Percentiles rank a stretch among this genome's conserved stretches.
phyloP scores from a whole-genome alignment of 1,140 invertebrate genomes.

The Anastatus disparis region DNA sequence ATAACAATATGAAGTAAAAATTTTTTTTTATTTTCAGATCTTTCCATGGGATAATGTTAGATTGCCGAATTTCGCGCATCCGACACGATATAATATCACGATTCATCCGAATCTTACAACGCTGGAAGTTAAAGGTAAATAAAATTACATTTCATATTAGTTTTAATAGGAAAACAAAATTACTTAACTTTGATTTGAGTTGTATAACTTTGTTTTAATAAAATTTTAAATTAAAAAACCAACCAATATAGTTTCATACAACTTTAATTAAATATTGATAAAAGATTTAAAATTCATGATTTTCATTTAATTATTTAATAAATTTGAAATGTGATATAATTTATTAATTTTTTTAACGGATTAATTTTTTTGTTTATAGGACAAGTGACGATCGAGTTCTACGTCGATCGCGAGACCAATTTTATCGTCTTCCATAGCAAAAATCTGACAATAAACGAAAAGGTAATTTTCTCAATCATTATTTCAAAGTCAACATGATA shows the following conservation, averaged over 20 bases:
- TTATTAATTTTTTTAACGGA: neutral
- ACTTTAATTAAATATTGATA: too few species aligned
- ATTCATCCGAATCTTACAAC: constrained; percentile 95
- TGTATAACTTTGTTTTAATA: too few species aligned
- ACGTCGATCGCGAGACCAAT: constrained; percentile 84
- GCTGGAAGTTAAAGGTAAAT: constrained; percentile 83
- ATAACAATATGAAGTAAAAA: too few species aligned
- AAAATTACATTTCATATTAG: too few species aligned
- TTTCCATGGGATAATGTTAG: constrained; percentile 92
- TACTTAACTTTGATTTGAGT: too few species aligned
- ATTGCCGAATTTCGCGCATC: constrained; percentile 83
- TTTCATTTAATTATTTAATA: too few species aligned
- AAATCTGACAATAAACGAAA: constrained; percentile 88
- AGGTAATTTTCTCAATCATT: constrained; percentile 70
- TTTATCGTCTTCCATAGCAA: constrained; percentile 92
- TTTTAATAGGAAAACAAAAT: too few species aligned
- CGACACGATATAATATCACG: constrained; percentile 87
- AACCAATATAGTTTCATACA: too few species aligned
- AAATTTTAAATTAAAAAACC: too few species aligned
- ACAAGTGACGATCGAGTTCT: constrained; percentile 86
- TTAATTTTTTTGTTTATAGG: constrained; percentile 67
- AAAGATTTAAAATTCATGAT: too few species aligned
- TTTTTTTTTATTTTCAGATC: constrained; percentile 62
- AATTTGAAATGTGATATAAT: too few species aligned
- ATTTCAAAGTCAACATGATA: too few species aligned